Evolutionary conservation across 2,113 vertebrate species (phyloP).

Genomic region (Nesospiza acunhae): DNA sequence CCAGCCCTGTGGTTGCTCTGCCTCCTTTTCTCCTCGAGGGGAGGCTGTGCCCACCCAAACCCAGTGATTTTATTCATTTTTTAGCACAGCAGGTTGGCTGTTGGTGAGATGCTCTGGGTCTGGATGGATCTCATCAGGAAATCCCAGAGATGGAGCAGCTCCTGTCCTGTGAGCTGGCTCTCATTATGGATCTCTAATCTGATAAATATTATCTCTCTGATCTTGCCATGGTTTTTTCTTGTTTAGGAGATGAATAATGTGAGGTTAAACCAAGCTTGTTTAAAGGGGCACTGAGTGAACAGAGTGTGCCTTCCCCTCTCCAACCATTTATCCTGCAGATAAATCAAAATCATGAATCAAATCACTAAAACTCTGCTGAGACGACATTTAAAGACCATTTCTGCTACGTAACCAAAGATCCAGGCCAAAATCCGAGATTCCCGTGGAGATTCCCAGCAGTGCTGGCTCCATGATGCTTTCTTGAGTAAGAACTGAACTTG

Average conservation of each 20-base stretch:
- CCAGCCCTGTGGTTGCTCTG: not conserved
- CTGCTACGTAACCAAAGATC: not conserved
- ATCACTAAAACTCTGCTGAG: not conserved
- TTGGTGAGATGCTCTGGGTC: no score
- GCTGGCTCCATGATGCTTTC: not conserved
- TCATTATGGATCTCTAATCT: not conserved
- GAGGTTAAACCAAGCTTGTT: not conserved
- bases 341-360: not conserved
- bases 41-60: not conserved
- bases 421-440: not conserved
- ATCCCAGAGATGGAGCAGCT: not conserved
- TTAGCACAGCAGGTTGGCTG: not conserved
- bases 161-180: not conserved
- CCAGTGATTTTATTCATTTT: not conserved
- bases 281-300: not conserved
- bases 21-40: not conserved
- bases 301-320: not conserved
- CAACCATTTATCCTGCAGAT: not conserved
- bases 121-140: not conserved
- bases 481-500: not conserved
- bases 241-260: not conserved
- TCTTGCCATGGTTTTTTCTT: not conserved
- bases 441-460: not conserved
- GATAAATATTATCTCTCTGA: not conserved
- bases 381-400: not conserved